Conservation (phyloP, 2,113 vertebrate species). For the Penelope pileata region DNA sequence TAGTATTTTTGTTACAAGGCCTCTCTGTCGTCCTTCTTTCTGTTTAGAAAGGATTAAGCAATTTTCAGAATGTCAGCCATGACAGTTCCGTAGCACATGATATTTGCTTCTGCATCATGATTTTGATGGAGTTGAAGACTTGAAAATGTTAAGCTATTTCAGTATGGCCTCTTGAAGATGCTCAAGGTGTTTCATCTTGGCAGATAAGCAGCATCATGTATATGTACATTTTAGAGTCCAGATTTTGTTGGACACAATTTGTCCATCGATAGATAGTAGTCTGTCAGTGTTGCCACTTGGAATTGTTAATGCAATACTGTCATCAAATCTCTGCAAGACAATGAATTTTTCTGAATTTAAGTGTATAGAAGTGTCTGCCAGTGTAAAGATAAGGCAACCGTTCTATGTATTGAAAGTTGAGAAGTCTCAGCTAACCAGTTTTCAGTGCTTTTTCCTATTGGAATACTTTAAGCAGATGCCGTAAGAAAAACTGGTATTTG, state of each 20-base stretch:
- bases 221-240: neutral
- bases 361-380: neutral
- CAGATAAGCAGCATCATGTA: neutral
- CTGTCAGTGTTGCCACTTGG: neutral
- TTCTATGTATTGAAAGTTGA: neutral
- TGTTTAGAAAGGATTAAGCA: accelerated
- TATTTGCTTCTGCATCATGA: accelerated
- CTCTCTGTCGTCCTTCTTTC: neutral
- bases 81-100: accelerated
- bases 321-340: neutral
- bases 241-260: neutral
- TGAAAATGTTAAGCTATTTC: neutral
- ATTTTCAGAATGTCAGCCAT: neutral
- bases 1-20: neutral
- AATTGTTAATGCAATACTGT: neutral
- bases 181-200: neutral
- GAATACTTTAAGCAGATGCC: neutral
- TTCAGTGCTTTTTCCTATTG: neutral
- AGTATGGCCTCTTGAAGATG: neutral
- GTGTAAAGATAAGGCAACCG: neutral
- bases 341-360: neutral
- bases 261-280: neutral
- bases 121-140: neutral
- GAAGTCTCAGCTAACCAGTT: neutral
- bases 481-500: neutral